Base-by-base conservation (phyloP, 2,797 vertebrate species). In the Bovichtus diacanthus region DNA sequence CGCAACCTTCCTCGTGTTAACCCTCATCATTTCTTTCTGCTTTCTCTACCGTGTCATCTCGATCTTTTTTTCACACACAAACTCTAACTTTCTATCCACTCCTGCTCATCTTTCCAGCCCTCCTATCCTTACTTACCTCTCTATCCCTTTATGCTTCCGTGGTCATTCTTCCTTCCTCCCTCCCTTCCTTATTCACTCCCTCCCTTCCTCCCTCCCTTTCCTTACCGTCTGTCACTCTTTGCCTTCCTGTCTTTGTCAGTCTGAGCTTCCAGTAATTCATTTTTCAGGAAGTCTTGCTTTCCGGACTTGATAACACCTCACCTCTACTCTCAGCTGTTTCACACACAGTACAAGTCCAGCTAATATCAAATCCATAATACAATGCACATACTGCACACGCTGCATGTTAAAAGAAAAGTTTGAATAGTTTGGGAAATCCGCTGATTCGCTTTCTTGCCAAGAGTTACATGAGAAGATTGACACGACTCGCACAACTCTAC, bases 211-310 rank as follows among this genome's bases (percentile, higher is more conserved):
- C 78, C 72, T 82, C 78, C 81, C 54, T 69, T 34, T 78, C 69
- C 62, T 21, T 43, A 31, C 82, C 69, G 70, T 88, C 83, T 61
- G 43, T 94, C 91, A 94, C 91, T 92, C 83, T 80, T 64, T 41
- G 68, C 71, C 91, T 94, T 95, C 95, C 95, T 88, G 88, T 89
- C 91, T 95, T 95, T 95, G 94, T 95, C 88, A 87, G 80, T 80
- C 78, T 54, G 84, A 85, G 80, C 83, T 95, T 95, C 95, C 95
- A 91, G 93, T 93, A 95, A 96, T 95, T 95, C 90, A 94, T 90
- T 55, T 6, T n/a, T 55, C 81, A 90, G 94, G 94, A 95, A 95
- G 88, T 66, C 74, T 61, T 50, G 79, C 81, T 88, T 94, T 93
- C 90, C 92, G 76, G 89, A 81, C 82, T 79, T 63, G 85, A 92